Conservation (phyloP, 2,113 vertebrate species). For the Rhabdornis inornatus region DNA sequence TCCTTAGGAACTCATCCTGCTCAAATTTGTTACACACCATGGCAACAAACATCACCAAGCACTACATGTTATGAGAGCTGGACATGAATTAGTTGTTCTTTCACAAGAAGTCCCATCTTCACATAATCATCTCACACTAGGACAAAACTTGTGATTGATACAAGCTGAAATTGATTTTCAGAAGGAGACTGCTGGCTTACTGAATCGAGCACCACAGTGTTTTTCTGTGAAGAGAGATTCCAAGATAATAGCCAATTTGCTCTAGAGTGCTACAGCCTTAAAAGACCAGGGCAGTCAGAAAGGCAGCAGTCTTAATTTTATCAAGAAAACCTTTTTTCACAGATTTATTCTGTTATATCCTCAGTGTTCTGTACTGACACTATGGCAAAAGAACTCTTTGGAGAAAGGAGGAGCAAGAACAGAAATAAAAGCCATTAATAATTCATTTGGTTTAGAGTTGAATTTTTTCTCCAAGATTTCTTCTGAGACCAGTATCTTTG, state of each 20-base stretch:
- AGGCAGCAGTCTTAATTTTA: slow-evolving; percentile 80
- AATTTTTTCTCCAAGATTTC: not conserved
- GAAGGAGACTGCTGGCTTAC: not conserved
- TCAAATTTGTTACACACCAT: not conserved
- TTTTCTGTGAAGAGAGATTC: not conserved
- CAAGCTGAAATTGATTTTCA: not conserved
- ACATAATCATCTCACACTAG: not conserved
- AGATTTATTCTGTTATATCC: slow-evolving; percentile 25
- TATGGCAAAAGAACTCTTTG: not conserved
- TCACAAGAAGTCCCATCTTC: not conserved
- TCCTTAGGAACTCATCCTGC: not conserved
- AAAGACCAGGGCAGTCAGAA: slow-evolving; percentile 58
- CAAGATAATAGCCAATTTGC: slow-evolving; percentile 67
- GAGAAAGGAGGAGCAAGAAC: not conserved
- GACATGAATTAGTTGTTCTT: not conserved
- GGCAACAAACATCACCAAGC: not conserved
- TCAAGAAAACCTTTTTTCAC: slow-evolving; percentile 40
- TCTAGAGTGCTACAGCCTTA: slow-evolving; percentile 71
- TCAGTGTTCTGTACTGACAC: not conserved
- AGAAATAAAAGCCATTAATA: not conserved
- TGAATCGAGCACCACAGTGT: accelerated
- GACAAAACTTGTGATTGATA: not conserved
- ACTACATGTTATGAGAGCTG: not conserved
- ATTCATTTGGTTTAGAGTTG: not conserved
- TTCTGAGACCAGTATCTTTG: not conserved